Conservation (phyloP, 2,113 vertebrate genomes). For the Morone saxatilis region DNA sequence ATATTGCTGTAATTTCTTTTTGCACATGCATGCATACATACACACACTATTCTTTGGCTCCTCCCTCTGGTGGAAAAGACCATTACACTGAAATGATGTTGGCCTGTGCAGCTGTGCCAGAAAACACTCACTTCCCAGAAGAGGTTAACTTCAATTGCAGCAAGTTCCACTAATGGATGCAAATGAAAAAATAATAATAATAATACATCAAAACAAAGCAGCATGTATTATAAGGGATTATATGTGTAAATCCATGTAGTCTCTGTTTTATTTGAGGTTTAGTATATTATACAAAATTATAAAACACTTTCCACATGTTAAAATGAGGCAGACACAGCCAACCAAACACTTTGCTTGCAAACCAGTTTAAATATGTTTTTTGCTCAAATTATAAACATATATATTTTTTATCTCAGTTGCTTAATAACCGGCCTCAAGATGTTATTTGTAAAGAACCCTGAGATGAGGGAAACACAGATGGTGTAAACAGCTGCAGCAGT, state of each 20-base stretch:
- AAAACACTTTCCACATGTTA: not conserved
- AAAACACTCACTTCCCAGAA: not conserved
- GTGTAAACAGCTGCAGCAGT: not conserved
- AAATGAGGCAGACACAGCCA: not conserved
- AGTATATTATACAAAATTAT: not conserved
- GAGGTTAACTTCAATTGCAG: not conserved
- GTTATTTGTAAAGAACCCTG: not conserved
- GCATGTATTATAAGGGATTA: not conserved
- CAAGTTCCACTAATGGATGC: not conserved
- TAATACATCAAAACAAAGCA: not conserved
- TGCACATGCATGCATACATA: too few relatives aligned
- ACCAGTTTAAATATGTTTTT: not conserved
- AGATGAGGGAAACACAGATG: not conserved
- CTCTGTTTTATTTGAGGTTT: not conserved
- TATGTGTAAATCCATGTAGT: not conserved
- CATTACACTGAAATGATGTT: not conserved
- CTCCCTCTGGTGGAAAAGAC: constrained; percentile 59
- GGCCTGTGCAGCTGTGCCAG: not conserved
- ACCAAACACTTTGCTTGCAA: not conserved
- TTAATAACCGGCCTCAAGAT: not conserved
- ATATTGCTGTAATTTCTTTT: not conserved
- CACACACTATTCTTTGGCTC: constrained; percentile 42
- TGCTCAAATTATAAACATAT: not conserved
- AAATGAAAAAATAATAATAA: not conserved
- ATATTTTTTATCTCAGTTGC: not conserved